These are phyloP conservation scores for Myotis vivesi DNA, from an alignment of 2,797 vertebrate genomes.

Conservation along the genomic window DNA sequence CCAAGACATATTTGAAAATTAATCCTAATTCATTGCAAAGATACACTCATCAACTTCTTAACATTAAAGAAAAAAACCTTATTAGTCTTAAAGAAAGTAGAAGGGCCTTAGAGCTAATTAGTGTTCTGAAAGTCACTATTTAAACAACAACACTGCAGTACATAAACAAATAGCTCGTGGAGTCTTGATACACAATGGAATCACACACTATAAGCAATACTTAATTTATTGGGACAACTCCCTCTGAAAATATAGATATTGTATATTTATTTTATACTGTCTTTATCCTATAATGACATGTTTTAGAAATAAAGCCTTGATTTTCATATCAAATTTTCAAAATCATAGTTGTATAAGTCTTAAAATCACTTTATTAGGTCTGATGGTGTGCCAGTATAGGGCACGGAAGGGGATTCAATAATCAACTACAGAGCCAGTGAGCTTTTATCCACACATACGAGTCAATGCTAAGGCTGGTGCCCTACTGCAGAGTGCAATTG, in stretches of 20 bases:
- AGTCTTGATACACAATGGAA: not conserved
- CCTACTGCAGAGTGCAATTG: conserved; percentile 77
- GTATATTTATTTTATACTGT: not conserved
- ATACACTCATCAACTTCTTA: not conserved
- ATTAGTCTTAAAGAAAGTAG: not conserved
- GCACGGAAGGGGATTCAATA: conserved; percentile 81
- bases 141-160: not conserved
- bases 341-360: conserved; percentile 66
- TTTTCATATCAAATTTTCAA: conserved; percentile 68
- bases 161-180: conserved; percentile 19
- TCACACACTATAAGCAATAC: conserved; percentile 3
- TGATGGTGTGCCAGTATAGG: conserved; percentile 78
- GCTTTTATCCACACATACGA: conserved; percentile 84
- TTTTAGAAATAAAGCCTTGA: conserved; percentile 71
- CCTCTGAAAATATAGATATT: conserved; percentile 27
- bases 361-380: conserved; percentile 77
- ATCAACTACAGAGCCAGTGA: conserved; percentile 79
- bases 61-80: not conserved
- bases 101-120: not conserved
- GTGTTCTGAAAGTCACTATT: not conserved
- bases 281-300: conserved; percentile 52
- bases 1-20: conserved; percentile 26
- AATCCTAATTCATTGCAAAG: conserved; percentile 29
- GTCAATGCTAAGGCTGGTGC: conserved; percentile 81
- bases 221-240: conserved; percentile 8